Evolutionary conservation across 2,888 invertebrate species (phyloP).

Genomic region (Pseudanteris insignis): DNA sequence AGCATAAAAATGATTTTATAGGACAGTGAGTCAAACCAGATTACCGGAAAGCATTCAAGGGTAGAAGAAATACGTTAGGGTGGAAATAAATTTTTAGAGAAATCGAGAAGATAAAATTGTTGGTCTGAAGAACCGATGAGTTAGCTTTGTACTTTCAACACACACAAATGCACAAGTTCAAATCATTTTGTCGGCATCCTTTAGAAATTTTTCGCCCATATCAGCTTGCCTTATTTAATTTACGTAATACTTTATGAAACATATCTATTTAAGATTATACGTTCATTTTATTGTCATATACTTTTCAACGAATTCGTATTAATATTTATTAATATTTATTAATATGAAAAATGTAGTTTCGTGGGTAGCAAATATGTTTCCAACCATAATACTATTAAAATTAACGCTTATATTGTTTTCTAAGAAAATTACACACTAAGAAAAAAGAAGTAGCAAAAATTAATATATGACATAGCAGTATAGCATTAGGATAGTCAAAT

Average conservation of each 20-base stretch:
- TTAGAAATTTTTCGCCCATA: slow-evolving; percentile 24
- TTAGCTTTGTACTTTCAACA: slow-evolving; percentile 18
- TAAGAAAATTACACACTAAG: no score
- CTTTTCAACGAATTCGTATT: no score
- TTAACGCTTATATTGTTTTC: no score
- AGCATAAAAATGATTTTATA: slow-evolving; percentile 36
- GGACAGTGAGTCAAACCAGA: slow-evolving; percentile 44
- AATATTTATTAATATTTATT: no score
- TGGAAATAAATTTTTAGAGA: slow-evolving; percentile 34
- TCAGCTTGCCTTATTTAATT: slow-evolving; percentile 30
- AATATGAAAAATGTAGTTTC: not conserved
- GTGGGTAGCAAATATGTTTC: no score
- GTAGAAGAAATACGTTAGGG: slow-evolving; percentile 40
- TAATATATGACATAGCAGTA: no score
- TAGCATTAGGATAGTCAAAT: no score
- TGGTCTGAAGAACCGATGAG: slow-evolving; percentile 22
- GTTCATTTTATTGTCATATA: slow-evolving; percentile 9
- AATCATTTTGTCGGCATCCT: slow-evolving; percentile 34
- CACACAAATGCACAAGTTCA: slow-evolving; percentile 14
- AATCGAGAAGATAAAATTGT: slow-evolving; percentile 34
- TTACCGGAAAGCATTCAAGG: slow-evolving; percentile 44
- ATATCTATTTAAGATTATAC: slow-evolving; percentile 19
- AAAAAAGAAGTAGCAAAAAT: no score
- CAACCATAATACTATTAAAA: no score
- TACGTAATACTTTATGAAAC: slow-evolving; percentile 16